Evolutionary conservation across 2,113 vertebrate species (phyloP).

Genomic region (Serinus canaria): DNA sequence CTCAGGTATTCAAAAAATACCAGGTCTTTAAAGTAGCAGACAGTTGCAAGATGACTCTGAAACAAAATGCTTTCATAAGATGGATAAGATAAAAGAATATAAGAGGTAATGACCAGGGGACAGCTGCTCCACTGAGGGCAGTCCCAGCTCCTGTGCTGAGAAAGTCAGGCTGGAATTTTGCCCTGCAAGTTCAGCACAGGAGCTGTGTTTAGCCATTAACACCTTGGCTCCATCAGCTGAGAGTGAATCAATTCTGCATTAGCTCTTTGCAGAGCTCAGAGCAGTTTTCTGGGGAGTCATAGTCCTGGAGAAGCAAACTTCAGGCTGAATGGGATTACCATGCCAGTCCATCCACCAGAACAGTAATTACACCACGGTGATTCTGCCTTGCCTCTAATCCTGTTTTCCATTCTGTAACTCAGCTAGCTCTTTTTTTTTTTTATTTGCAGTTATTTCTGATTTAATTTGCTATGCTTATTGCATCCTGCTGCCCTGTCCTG

Average conservation of each 20-base stretch:
- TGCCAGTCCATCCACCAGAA: neutral
- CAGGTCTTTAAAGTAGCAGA: neutral
- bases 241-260: neutral
- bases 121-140: neutral
- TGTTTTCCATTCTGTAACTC: constrained; percentile 9
- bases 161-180: neutral
- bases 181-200: neutral
- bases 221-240: neutral
- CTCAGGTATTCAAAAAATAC: neutral
- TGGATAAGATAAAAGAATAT: rapidly evolving
- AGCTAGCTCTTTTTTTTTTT: neutral
- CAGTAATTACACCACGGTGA: neutral
- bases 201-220: neutral
- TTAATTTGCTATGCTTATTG: neutral
- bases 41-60: neutral
- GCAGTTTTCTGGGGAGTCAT: neutral
- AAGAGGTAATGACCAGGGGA: neutral
- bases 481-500: neutral
- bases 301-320: neutral
- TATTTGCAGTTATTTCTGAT: neutral
- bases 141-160: neutral
- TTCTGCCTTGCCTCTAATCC: constrained; percentile 16
- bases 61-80: neutral
- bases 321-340: neutral
- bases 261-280: neutral